These are phyloP conservation scores for Plumapathes pennacea DNA, from an alignment of 92 coral and sea anemone species.

Conservation along the genomic window DNA sequence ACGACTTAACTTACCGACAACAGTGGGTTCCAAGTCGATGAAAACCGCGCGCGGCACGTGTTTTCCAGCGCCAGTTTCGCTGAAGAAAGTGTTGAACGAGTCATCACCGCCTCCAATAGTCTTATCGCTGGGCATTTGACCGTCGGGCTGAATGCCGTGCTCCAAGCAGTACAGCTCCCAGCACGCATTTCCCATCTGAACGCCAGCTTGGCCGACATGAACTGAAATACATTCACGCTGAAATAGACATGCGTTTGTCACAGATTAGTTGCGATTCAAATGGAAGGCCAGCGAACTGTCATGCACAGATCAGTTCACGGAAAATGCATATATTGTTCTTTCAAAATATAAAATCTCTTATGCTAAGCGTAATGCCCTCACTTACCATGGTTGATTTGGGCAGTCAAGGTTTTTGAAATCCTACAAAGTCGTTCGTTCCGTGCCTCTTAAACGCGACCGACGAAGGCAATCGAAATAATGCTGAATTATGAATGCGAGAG, in stretches of 20 bases:
- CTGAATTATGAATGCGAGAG: too few species aligned
- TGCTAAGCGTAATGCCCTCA: constrained; percentile 66
- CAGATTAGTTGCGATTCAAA: too few species aligned
- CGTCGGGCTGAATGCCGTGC: constrained; percentile 78
- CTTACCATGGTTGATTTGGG: too few species aligned
- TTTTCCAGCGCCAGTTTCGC: constrained; percentile 82
- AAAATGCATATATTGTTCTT: constrained; percentile 64
- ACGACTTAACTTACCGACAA: constrained; percentile 56
- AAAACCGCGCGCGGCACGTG: constrained; percentile 81
- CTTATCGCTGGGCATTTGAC: constrained; percentile 62
- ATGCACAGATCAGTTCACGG: too few species aligned
- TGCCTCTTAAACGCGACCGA: too few species aligned
- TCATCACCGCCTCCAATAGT: constrained; percentile 65
- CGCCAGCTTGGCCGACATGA: constrained; percentile 85
- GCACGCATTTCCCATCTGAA: constrained; percentile 76
- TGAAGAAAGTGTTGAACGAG: constrained; percentile 81
- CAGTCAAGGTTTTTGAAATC: too few species aligned
- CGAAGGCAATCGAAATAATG: too few species aligned
- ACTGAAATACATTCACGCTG: constrained; percentile 82
- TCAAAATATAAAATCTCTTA: constrained; percentile 58
- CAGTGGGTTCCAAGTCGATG: constrained; percentile 82
- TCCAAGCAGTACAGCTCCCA: constrained; percentile 89
- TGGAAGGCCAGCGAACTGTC: too few species aligned
- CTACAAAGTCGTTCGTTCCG: too few species aligned
- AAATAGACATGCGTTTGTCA: too few species aligned